Evolutionary conservation across 2,113 vertebrate genomes (phyloP).

Genomic region (Tor tambroides): DNA sequence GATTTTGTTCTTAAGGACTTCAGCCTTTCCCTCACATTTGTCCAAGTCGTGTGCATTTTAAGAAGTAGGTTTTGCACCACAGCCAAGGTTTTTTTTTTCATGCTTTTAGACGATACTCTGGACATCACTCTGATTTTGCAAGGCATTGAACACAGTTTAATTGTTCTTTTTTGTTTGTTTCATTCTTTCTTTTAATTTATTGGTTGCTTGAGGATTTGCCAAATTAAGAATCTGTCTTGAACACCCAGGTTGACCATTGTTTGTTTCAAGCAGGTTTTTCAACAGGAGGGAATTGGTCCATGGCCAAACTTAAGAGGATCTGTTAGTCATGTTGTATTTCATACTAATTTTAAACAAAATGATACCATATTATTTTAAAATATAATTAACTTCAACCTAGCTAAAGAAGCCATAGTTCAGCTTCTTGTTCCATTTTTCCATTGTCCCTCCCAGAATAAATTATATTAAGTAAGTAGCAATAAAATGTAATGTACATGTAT

Average conservation of each 20-base stretch:
- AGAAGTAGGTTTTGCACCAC: slow-evolving; percentile 8
- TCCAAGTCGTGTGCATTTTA: neutral
- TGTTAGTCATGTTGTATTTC: neutral
- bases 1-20: slow-evolving; percentile 29
- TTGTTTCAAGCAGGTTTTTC: neutral
- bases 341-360: neutral
- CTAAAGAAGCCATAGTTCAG: neutral
- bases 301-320: neutral
- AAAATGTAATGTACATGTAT: neutral
- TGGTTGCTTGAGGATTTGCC: neutral
- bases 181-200: neutral
- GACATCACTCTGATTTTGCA: neutral
- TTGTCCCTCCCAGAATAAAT: neutral
- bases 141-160: neutral
- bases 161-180: neutral
- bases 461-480: neutral
- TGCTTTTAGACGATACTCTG: neutral
- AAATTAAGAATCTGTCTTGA: neutral
- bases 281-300: neutral
- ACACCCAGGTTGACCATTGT: neutral
- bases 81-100: neutral
- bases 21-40: neutral
- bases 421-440: neutral
- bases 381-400: neutral
- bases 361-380: neutral